Percentiles rank a stretch among this genome's conserved stretches.
These are phyloP conservation scores for Diplolepis rosae DNA, from an alignment of 2,888 invertebrate genomes.

Conservation along the genomic window DNA sequence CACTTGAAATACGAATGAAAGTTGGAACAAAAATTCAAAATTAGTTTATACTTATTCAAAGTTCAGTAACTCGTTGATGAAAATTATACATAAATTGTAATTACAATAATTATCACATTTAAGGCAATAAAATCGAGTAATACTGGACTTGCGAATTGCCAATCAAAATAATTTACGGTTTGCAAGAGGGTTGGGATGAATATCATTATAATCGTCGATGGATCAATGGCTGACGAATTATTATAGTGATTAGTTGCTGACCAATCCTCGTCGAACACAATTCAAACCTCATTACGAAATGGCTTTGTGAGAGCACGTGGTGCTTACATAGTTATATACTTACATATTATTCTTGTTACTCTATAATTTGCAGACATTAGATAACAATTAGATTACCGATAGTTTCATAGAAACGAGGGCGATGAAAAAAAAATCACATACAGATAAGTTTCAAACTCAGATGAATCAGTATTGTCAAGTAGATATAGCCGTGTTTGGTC, in stretches of 20 bases:
- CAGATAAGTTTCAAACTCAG: conserved; percentile 29
- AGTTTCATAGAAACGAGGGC: neutral
- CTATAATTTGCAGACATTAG: neutral
- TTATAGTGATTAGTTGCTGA: neutral
- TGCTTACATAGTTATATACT: neutral
- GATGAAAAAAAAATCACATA: conserved; percentile 35
- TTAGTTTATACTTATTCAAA: neutral
- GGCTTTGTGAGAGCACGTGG: neutral
- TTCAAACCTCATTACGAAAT: neutral
- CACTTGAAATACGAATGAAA: too few species aligned
- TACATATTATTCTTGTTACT: neutral
- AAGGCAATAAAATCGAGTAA: neutral
- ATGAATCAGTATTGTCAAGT: neutral
- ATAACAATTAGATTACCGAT: neutral
- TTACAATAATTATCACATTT: neutral
- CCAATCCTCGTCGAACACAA: neutral
- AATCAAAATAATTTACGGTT: neutral
- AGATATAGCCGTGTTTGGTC: neutral
- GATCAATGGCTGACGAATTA: neutral
- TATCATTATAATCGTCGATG: neutral
- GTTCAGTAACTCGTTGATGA: neutral
- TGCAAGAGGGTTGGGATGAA: neutral
- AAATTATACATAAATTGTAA: neutral
- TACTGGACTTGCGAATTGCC: neutral
- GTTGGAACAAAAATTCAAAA: too few species aligned